Evolutionary conservation across 2,888 invertebrate species (phyloP).

Genomic region (Cheilosia urbana): DNA sequence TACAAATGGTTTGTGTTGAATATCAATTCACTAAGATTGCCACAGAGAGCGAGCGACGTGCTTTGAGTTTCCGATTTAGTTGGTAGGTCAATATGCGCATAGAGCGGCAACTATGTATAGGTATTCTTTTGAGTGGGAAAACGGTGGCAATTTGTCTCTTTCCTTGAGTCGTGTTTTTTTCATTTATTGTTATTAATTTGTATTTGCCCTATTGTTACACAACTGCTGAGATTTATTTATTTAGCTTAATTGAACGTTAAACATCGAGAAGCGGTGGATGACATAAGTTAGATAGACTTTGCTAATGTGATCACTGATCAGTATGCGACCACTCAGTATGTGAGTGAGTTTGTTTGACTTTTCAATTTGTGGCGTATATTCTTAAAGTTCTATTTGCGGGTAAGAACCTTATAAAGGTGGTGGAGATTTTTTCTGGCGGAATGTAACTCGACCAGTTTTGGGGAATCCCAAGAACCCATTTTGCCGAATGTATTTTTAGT

Average conservation of each 20-base stretch:
- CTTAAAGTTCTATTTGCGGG: neutral
- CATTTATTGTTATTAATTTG: constrained; percentile 15
- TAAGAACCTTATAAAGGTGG: constrained; percentile 20
- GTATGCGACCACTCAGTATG: neutral
- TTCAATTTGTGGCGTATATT: constrained; percentile 15
- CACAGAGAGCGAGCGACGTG: constrained; percentile 20
- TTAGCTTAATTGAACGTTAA: constrained; percentile 52
- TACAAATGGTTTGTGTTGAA: constrained; percentile 28
- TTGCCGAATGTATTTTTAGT: too few species aligned
- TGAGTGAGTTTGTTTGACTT: constrained; percentile 11
- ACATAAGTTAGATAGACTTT: constrained; percentile 52
- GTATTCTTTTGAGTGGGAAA: constrained; percentile 39
- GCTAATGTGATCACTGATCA: constrained; percentile 57
- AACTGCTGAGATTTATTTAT: constrained; percentile 29
- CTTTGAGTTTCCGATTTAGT: constrained; percentile 28
- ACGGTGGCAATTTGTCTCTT: neutral
- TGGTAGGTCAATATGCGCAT: constrained; percentile 35
- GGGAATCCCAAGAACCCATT: neutral
- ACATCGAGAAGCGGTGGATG: constrained; percentile 36
- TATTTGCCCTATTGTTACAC: constrained; percentile 34
- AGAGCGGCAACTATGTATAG: neutral
- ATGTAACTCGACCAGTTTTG: neutral
- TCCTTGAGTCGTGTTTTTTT: neutral
- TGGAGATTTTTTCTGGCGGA: neutral
- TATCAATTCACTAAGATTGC: constrained; percentile 13